Conservation (phyloP, 37 sponge, comb jelly and placozoan genomes). For the Bolinopsis microptera region DNA sequence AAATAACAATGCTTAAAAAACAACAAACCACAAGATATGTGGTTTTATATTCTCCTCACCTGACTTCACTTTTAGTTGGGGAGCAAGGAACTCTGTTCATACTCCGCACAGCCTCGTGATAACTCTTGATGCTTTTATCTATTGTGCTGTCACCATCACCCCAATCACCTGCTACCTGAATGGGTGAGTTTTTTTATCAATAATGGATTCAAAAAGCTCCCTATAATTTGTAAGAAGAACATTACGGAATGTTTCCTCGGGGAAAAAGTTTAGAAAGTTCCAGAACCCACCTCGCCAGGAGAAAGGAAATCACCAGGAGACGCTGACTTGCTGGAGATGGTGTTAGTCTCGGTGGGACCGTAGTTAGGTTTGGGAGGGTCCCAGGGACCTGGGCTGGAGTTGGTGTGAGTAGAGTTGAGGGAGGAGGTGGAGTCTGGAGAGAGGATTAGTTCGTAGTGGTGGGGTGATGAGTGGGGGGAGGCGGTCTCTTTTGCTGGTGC, state of each 20-base stretch:
- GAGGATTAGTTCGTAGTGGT: neutral
- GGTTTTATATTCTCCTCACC: no score
- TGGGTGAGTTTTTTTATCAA: neutral
- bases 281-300: neutral
- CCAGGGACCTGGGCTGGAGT: neutral
- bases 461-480: neutral
- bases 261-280: no score
- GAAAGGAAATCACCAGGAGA: neutral
- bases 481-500: neutral
- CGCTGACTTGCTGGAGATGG: neutral
- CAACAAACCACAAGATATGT: neutral
- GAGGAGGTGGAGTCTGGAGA: slow-evolving; percentile 12
- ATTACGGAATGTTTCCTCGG: neutral
- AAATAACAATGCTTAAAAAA: no score
- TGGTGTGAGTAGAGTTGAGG: neutral
- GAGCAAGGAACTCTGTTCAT: neutral
- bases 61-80: neutral
- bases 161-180: neutral
- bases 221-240: neutral
- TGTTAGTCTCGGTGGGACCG: neutral
- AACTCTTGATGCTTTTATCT: neutral
- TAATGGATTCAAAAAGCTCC: neutral
- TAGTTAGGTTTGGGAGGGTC: neutral
- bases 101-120: slow-evolving; percentile 7
- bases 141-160: neutral